phyloP scores from a whole-genome alignment of 1,140 invertebrate genomes.

The Platorchestia sp. region DNA sequence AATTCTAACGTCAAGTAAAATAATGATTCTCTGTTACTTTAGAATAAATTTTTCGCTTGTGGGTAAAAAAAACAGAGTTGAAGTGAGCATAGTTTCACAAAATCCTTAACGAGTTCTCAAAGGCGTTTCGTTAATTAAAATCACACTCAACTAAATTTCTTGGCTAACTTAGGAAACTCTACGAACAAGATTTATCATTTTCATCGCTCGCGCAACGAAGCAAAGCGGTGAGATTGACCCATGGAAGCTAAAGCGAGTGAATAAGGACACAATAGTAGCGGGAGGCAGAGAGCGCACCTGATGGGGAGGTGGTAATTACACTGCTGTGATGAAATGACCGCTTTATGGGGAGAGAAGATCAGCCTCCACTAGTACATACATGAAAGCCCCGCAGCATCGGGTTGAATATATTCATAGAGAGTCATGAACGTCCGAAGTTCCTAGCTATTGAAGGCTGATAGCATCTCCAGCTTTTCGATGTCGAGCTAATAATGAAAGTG shows the following conservation, averaged over 20 bases:
- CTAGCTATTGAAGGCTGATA: neutral
- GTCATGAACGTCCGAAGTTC: neutral
- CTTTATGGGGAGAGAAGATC: neutral
- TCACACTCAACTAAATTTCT: too few relatives aligned
- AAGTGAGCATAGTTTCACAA: too few relatives aligned
- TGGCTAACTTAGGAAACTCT: neutral
- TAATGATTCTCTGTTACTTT: too few relatives aligned
- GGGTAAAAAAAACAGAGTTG: too few relatives aligned
- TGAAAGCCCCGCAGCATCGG: neutral
- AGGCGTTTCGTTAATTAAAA: too few relatives aligned
- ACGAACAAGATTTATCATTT: neutral
- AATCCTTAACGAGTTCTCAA: too few relatives aligned
- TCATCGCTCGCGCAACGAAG: neutral
- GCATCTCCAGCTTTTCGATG: neutral
- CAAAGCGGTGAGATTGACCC: neutral
- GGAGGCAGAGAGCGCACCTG: too few relatives aligned
- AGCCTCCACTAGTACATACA: neutral
- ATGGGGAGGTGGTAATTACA: neutral
- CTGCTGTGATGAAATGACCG: neutral
- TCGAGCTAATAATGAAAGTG: neutral
- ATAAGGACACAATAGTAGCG: neutral
- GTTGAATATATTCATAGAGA: neutral
- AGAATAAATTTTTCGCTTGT: too few relatives aligned
- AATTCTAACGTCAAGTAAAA: too few relatives aligned
- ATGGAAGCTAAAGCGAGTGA: neutral